A percentile compares a stretch with the other conserved stretches of the same genome.
These are phyloP conservation scores for Pristionchus pacificus DNA, from an alignment of 1,140 invertebrate species.

Conservation along the genomic window DNA sequence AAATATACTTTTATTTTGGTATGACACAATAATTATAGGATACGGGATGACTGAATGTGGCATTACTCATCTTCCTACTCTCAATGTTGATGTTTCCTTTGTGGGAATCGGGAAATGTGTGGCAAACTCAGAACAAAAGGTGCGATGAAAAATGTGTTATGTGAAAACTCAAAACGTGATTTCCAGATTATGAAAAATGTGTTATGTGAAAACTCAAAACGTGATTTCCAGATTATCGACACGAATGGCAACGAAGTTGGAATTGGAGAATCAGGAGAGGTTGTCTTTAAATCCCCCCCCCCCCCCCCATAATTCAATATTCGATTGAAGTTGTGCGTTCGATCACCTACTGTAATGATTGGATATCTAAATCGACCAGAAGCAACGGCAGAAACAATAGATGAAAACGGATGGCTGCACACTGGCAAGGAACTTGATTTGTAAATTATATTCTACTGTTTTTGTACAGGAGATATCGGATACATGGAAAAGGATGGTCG, in stretches of 20 bases:
- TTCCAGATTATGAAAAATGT: not conserved
- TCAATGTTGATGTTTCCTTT: not conserved
- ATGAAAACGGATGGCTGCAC: slow-evolving; percentile 71
- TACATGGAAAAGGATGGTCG: slow-evolving; percentile 69
- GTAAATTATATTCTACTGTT: slow-evolving; percentile 11
- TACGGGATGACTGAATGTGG: slow-evolving; percentile 6
- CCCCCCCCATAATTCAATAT: not conserved
- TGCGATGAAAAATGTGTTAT: too few relatives aligned
- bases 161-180: not conserved
- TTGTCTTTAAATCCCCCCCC: not conserved
- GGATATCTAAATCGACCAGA: slow-evolving; percentile 6
- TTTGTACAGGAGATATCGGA: slow-evolving; percentile 70
- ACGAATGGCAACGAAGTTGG: not conserved
- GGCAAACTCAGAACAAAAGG: not conserved
- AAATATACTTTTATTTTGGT: not conserved
- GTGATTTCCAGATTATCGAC: not conserved
- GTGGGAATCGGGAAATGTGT: not conserved
- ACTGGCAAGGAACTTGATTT: slow-evolving; percentile 49
- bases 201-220: not conserved
- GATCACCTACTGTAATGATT: not conserved
- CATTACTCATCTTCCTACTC: not conserved
- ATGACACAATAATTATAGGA: slow-evolving; percentile 3
- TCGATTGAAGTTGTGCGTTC: not conserved
- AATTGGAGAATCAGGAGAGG: not conserved
- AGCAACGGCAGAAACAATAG: slow-evolving; percentile 64